Evolutionary conservation across 1,140 invertebrate species (phyloP).

Genomic region (Neodiprion virginianus): DNA sequence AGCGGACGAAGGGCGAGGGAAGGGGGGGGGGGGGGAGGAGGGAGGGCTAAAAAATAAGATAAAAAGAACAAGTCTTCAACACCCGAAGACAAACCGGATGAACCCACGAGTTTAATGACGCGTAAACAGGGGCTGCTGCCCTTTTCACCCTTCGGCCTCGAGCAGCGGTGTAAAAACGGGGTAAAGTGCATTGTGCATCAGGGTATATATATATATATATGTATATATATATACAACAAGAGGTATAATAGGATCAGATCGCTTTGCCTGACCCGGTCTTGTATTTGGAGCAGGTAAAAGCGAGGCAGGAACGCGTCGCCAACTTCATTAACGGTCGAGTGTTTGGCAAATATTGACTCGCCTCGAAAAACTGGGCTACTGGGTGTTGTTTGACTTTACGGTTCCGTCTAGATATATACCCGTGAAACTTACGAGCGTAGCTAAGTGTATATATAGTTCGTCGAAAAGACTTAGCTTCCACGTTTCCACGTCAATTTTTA

Average conservation of each 20-base stretch:
- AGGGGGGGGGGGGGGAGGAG: not conserved
- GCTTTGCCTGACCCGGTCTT: constrained; percentile 22
- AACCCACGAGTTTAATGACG: constrained; percentile 56
- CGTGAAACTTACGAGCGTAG: not conserved
- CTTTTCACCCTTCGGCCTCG: constrained; percentile 14
- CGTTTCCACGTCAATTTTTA: constrained; percentile 6
- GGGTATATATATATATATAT: no score
- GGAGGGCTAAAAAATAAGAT: constrained; percentile 5
- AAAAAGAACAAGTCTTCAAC: constrained; percentile 26
- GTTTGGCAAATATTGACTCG: constrained; percentile 58
- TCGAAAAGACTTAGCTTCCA: not conserved
- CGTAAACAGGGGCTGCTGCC: constrained; percentile 46
- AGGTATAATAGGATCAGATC: not conserved
- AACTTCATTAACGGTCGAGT: constrained; percentile 54
- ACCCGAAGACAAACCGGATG: constrained; percentile 10
- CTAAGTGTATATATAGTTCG: not conserved
- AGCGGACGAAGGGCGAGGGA: not conserved
- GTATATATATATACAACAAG: no score
- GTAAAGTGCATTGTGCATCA: not conserved
- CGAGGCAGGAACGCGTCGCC: constrained; percentile 29
- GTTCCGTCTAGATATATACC: no score
- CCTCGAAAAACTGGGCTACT: constrained; percentile 49
- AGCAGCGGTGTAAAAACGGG: constrained; percentile 19
- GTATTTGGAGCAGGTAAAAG: constrained; percentile 50
- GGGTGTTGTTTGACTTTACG: constrained; percentile 17